A percentile compares a stretch with the other conserved stretches of the same genome.
Conservation (phyloP, 2,797 vertebrate genomes). For the Lindbergichthys nudifrons region DNA sequence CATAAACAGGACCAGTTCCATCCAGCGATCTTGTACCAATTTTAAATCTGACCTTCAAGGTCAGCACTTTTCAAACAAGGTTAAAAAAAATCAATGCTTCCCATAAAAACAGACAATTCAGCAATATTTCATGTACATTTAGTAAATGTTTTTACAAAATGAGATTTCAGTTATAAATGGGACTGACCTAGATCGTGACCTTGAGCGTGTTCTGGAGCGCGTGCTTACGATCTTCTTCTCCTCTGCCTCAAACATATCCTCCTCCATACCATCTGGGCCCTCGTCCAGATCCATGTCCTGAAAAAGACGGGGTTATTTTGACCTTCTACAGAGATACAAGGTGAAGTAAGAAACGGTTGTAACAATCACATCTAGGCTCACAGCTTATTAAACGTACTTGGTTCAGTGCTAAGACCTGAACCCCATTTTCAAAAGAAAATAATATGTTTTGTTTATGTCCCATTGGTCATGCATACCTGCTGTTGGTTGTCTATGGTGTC, state of each 20-base stretch:
- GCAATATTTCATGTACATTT: background rate
- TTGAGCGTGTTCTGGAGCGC: conserved; percentile 93
- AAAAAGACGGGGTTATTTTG: background rate
- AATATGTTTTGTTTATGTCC: background rate
- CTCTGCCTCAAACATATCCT: conserved; percentile 93
- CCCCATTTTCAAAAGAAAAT: background rate
- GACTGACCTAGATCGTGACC: conserved; percentile 94
- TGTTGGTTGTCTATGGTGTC: conserved; percentile 98
- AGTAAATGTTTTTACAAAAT: background rate
- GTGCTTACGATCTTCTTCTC: conserved; percentile 92
- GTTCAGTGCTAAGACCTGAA: background rate
- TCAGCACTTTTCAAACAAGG: background rate
- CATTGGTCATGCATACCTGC: conserved; percentile 81
- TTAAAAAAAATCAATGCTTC: conserved; percentile 1
- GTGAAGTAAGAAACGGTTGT: background rate
- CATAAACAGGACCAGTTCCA: background rate
- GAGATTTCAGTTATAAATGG: background rate
- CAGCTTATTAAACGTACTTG: background rate
- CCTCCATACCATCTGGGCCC: conserved; percentile 92
- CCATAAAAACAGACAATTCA: background rate
- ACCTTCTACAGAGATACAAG: background rate
- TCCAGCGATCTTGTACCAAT: background rate
- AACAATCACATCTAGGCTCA: background rate
- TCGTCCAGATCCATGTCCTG: conserved; percentile 99
- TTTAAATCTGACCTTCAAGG: background rate